These are phyloP conservation scores for Adineta ricciae DNA, from an alignment of 2,888 invertebrate genomes.

Conservation along the genomic window DNA sequence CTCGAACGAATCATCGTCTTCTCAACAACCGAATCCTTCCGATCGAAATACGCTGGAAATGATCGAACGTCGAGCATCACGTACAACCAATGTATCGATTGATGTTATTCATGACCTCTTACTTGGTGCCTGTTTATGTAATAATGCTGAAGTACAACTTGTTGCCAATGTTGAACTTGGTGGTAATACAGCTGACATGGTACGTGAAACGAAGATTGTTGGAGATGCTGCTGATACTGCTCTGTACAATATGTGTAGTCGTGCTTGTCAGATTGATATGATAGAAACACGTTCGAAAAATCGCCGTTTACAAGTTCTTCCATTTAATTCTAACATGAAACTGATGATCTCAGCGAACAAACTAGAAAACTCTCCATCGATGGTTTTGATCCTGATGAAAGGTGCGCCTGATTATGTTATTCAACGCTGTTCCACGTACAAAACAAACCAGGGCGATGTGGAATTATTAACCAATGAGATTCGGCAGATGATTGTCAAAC, in stretches of 20 bases:
- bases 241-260: not conserved
- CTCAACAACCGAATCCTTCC: not conserved
- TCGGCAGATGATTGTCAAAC: not conserved
- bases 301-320: not conserved
- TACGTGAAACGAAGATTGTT: not conserved
- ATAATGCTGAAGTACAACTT: conserved; percentile 1
- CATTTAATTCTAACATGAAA: conserved; percentile 28
- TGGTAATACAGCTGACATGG: not conserved
- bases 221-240: conserved; percentile 23
- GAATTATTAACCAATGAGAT: conserved; percentile 19
- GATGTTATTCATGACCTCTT: not conserved
- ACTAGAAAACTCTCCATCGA: not conserved
- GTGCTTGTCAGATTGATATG: not conserved
- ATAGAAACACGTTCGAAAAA: not conserved
- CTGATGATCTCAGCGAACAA: conserved; percentile 24
- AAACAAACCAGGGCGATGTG: conserved; percentile 24
- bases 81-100: not conserved
- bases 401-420: conserved; percentile 27
- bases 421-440: conserved; percentile 5
- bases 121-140: not conserved
- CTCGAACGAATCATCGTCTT: not conserved
- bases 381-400: conserved; percentile 22
- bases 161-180: not conserved
- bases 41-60: too few species aligned
- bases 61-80: not conserved